A percentile compares a stretch with the other conserved stretches of the same genome.
These are phyloP conservation scores for Palythoa heliodiscus DNA, from an alignment of 92 coral and sea anemone genomes.

Conservation along the genomic window DNA sequence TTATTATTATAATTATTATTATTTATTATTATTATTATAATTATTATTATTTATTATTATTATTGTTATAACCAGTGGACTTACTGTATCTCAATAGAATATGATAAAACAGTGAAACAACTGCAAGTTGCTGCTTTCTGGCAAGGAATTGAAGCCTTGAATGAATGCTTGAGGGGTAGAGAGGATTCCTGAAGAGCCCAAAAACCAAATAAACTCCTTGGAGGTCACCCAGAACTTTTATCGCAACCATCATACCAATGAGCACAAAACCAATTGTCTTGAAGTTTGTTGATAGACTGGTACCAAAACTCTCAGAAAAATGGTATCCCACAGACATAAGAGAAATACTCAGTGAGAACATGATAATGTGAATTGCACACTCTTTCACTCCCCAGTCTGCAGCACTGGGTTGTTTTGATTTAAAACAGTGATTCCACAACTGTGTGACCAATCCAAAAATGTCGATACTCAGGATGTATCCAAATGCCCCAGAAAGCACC, in stretches of 20 bases:
- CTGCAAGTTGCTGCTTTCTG: slow-evolving; percentile 63
- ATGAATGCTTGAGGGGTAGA: slow-evolving; percentile 76
- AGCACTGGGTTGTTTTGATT: slow-evolving; percentile 2
- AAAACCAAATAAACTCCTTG: slow-evolving; percentile 81
- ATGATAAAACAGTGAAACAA: slow-evolving; percentile 61
- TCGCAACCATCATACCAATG: slow-evolving; percentile 55
- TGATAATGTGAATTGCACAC: slow-evolving; percentile 43
- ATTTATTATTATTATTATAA: not conserved
- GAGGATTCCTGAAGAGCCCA: slow-evolving; percentile 89
- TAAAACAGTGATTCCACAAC: slow-evolving; percentile 19
- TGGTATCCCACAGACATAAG: slow-evolving; percentile 66
- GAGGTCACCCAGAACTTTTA: slow-evolving; percentile 82
- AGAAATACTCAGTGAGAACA: slow-evolving; percentile 52
- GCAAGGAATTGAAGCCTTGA: slow-evolving; percentile 58
- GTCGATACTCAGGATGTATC: slow-evolving; percentile 81
- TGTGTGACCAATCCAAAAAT: slow-evolving; percentile 64
- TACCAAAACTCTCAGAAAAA: slow-evolving; percentile 48
- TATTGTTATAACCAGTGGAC: slow-evolving; percentile 15
- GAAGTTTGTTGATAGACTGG: slow-evolving; percentile 30
- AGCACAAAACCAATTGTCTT: slow-evolving; percentile 75
- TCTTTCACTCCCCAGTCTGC: slow-evolving; percentile 60
- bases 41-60: not conserved
- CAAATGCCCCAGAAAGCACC: slow-evolving; percentile 60
- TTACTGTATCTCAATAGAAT: slow-evolving; percentile 76
- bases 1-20: no score